A percentile compares a stretch with the other conserved stretches of the same genome.
These are phyloP conservation scores for Pristionchus entomophagus DNA, from an alignment of 2,888 invertebrate species.

Conservation along the genomic window DNA sequence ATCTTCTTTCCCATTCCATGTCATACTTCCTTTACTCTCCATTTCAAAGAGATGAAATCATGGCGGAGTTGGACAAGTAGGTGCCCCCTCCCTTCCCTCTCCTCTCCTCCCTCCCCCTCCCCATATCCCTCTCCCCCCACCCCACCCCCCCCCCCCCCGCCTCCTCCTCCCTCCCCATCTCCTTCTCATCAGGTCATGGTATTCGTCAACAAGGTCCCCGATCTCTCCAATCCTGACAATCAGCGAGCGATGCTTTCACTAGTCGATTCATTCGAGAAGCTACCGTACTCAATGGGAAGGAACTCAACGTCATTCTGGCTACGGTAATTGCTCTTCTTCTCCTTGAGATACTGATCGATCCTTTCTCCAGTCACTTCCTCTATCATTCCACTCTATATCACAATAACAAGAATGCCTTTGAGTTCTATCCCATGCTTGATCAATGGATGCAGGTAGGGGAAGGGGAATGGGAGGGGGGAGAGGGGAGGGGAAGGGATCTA, in stretches of 20 bases:
- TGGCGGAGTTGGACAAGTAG: neutral
- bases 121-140: neutral
- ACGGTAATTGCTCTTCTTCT: conserved; percentile 47
- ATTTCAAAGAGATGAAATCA: too few species aligned
- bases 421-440: conserved; percentile 61
- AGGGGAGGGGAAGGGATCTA: too few species aligned
- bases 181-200: conserved; percentile 54
- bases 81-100: neutral
- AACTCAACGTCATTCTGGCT: conserved; percentile 71
- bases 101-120: neutral
- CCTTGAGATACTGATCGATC: neutral
- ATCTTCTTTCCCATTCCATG: neutral
- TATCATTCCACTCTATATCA: conserved; percentile 60
- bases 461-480: too few species aligned
- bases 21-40: too few species aligned
- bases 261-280: conserved; percentile 62
- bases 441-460: conserved; percentile 56
- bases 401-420: conserved; percentile 52
- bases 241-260: conserved; percentile 48
- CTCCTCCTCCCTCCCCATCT: neutral
- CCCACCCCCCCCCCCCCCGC: neutral
- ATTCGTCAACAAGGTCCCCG: conserved; percentile 67
- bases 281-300: conserved; percentile 68
- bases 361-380: conserved; percentile 53
- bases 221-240: conserved; percentile 50